Base-by-base conservation (phyloP, 2,113 vertebrate genomes). In the Thalassoma bifasciatum region DNA sequence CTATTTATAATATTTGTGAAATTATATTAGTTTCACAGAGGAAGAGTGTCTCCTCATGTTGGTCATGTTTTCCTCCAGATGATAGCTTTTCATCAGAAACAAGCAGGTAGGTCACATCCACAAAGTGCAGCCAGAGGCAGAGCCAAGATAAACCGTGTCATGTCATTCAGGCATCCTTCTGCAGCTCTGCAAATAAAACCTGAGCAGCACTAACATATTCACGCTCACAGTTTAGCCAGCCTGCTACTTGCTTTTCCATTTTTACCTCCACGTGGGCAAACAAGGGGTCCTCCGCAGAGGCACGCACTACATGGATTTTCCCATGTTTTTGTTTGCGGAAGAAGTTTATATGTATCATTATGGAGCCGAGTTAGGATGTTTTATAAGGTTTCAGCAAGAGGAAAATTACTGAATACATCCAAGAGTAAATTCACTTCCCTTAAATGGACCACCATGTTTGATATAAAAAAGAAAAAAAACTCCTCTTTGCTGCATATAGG, bases 281-380 rank as follows among this genome's bases (percentile, higher is more conserved):
- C 62, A 86, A 72, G 71, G 83, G 85, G 42, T 86, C 73, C 61
- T 82, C 81, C 75, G 21, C 38, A 40, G 36, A 72, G 51, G 79
- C 79, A 77, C 69, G 50, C 77, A 57, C 83, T 72, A 87, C 79
- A 70, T 82, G 72, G 79, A 86, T 79, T 91, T 91, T 89, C 86
- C 90, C 85, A 72, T 91, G 84, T 91, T 91, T 90, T 74, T 91
- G 83, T 91, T 92, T 90, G 75, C 4, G 82, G 82, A 91, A 87
- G 75, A 78, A 83, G 56, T 90, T 84, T 79, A 77, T 82, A 71
- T 81, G 81, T 81, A 64, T 79, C 75, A 67, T 73, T 82, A 79
- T 69, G 66, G 71, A 61, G 68, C 77, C 71, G 62, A 64, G 59
- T 51, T 79, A 72, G 77, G 61, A 76, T 79, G 53, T 72, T 58